These are phyloP conservation scores for Reinhardtius hippoglossoides DNA, from an alignment of 2,113 vertebrate species.

Conservation along the genomic window DNA sequence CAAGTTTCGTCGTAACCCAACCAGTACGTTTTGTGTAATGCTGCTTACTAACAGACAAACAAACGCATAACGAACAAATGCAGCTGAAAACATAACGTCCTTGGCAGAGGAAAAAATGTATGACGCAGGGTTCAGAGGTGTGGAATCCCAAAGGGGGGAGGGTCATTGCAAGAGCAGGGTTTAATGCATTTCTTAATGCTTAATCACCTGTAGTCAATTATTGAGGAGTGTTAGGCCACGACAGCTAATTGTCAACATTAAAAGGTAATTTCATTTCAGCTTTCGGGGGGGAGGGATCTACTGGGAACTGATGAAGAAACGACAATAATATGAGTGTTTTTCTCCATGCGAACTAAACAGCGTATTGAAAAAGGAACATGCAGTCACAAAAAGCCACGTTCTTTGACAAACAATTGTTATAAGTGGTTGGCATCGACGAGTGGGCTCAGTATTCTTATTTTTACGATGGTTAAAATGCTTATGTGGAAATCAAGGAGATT, in stretches of 20 bases:
- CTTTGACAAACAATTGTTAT: background rate
- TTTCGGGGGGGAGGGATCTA: background rate
- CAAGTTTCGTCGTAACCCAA: no score
- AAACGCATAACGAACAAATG: no score
- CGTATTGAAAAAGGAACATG: background rate
- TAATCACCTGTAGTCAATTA: constrained; percentile 66
- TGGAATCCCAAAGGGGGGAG: constrained; percentile 17
- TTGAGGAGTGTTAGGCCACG: background rate
- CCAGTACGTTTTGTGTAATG: no score
- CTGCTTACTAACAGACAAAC: no score
- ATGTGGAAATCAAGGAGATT: background rate
- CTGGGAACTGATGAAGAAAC: background rate
- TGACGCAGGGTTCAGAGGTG: constrained; percentile 26
- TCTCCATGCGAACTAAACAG: constrained; percentile 10
- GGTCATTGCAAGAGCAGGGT: constrained; percentile 18
- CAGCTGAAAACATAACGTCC: background rate
- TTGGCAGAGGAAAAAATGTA: background rate
- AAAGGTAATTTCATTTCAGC: constrained; percentile 16
- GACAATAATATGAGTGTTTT: constrained; percentile 21
- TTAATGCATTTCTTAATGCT: constrained; percentile 21
- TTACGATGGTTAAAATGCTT: background rate
- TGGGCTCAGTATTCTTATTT: background rate
- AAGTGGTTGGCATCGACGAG: background rate
- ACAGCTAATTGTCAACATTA: constrained; percentile 38
- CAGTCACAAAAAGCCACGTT: background rate